Conservation (phyloP, 1,140 invertebrate species). For the Monomorium pharaonis region DNA sequence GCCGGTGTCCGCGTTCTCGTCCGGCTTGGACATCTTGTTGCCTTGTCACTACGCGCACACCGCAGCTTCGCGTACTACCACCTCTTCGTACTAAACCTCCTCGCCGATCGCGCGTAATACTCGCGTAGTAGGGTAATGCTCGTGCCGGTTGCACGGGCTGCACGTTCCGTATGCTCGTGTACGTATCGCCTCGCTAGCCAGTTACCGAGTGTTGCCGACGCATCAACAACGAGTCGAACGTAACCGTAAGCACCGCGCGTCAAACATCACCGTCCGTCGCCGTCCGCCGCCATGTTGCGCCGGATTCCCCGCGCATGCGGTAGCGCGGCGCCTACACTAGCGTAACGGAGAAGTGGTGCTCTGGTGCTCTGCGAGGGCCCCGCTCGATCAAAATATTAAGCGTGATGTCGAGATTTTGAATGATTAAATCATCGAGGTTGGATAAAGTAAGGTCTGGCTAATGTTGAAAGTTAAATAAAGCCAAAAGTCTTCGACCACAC, state of each 20-base stretch:
- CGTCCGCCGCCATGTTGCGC: not conserved
- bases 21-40: slow-evolving; percentile 83
- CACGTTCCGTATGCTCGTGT: not conserved
- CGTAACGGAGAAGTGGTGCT: not conserved
- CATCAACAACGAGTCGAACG: not conserved
- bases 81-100: not conserved
- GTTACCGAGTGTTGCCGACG: not conserved
- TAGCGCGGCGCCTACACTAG: not conserved
- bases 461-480: too few species aligned
- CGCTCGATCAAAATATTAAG: too few species aligned
- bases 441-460: too few species aligned
- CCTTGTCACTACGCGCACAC: not conserved
- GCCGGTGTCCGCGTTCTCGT: slow-evolving; percentile 81
- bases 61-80: not conserved
- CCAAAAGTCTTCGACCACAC: too few species aligned
- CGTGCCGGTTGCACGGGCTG: not conserved
- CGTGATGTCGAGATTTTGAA: not conserved
- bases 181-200: not conserved
- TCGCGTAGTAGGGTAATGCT: not conserved
- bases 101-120: not conserved
- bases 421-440: too few species aligned
- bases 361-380: too few species aligned
- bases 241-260: not conserved
- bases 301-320: not conserved
- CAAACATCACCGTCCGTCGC: not conserved